phyloP scores from a whole-genome alignment of 1,140 invertebrate species.

The Apis cerana region DNA sequence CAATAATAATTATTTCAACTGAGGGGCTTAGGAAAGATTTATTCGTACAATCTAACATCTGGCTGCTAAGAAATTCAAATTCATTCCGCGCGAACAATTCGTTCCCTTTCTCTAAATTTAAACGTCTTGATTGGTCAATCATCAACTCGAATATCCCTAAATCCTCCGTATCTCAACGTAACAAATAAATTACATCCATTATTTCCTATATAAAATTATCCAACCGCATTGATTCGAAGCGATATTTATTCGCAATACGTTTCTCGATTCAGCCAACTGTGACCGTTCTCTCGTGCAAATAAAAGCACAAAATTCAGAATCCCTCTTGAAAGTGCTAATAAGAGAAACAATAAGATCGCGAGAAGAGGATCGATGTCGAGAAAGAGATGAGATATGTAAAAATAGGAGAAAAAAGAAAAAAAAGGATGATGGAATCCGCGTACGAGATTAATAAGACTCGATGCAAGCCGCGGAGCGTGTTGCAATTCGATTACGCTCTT shows the following conservation, averaged over 20 bases:
- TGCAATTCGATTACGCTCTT: constrained; percentile 67
- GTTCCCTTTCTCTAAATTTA: neutral
- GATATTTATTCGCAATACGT: neutral
- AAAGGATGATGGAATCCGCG: neutral
- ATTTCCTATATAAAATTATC: neutral
- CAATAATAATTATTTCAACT: constrained; percentile 5
- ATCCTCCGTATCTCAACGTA: neutral
- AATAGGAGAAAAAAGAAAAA: neutral
- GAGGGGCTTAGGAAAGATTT: neutral
- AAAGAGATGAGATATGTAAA: neutral
- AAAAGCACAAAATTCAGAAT: neutral
- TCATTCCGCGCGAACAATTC: neutral
- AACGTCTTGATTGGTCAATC: too few species aligned
- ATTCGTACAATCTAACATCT: neutral
- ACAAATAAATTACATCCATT: neutral
- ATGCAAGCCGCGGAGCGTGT: constrained; percentile 61
- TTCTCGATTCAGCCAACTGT: neutral
- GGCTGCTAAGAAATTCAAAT: neutral
- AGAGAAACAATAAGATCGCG: constrained; percentile 1
- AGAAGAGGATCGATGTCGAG: constrained; percentile 10
- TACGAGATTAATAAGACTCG: constrained; percentile 59
- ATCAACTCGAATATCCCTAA: too few species aligned
- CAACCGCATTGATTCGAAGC: neutral
- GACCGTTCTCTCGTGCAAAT: neutral
- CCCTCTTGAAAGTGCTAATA: too few species aligned